Evolutionary conservation across 2,113 vertebrate genomes (phyloP).

Genomic region (Lanius collurio): DNA sequence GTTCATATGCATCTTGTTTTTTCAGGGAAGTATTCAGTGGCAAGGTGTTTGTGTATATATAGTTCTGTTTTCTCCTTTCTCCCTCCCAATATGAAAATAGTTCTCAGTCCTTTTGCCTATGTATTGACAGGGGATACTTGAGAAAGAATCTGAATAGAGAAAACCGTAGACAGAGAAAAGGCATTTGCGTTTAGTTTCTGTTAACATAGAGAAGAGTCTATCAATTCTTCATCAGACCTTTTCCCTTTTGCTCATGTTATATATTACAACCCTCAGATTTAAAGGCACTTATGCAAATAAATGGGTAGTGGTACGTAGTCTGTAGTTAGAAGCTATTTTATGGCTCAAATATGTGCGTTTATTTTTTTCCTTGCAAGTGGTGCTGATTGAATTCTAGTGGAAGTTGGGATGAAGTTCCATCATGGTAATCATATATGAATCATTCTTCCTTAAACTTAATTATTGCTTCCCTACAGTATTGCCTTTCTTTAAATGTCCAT

Average conservation of each 20-base stretch:
- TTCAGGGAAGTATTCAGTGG: background rate
- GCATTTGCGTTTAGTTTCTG: background rate
- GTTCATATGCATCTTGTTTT: background rate
- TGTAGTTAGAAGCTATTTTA: background rate
- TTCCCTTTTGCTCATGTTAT: background rate
- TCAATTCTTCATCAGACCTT: background rate
- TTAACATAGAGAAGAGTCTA: background rate
- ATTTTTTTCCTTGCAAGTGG: background rate
- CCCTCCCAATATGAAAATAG: background rate
- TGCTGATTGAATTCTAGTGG: background rate
- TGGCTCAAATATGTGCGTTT: background rate
- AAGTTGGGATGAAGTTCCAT: background rate
- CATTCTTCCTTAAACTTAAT: conserved; percentile 5
- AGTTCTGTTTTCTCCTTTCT: background rate
- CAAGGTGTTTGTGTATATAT: background rate
- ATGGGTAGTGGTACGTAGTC: background rate
- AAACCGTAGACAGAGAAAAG: background rate
- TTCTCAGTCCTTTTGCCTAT: background rate
- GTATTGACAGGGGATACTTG: background rate
- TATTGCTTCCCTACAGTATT: background rate
- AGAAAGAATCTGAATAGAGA: background rate
- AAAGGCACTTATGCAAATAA: background rate
- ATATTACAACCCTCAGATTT: background rate
- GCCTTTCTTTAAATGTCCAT: background rate
- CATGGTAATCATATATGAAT: background rate